Base-by-base conservation (phyloP, 2,113 vertebrate genomes). In the Muntiacus reevesi region DNA sequence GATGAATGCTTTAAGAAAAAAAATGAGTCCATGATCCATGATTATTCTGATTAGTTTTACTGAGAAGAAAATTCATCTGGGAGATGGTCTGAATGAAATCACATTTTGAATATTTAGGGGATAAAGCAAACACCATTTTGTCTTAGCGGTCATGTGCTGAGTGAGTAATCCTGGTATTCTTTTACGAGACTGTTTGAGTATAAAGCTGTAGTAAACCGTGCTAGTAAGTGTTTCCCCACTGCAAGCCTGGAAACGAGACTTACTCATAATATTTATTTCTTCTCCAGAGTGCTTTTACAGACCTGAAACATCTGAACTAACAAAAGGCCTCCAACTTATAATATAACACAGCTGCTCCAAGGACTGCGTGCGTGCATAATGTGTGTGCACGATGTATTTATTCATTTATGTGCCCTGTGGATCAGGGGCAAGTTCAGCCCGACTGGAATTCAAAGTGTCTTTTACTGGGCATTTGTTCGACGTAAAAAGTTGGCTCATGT, bases 201-300 rank as follows among this genome's bases (percentile, higher is more conserved):
- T 89, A 82, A 92, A 55, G 82, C 25, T 19, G 17, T 96, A 98
- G 47, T 97, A 97, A 97, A 91, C 87, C 82, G 8, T 89, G 60
- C 94, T 97, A 95, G 93, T 95, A 92, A 98, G 98, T 97, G 89
- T 98, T 97, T 97, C 97, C 96, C 93, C 52, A 89, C 57, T 91
- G 87, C 93, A 97, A 97, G 74, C n/a, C 96, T 98, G 96, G 87
- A 60, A 92, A 96, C 59, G 91, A 86, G 62, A 79, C 14, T 25
- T 97, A 96, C 94, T 98, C 95, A 95, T 52, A 98, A 94, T 87
- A 97, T 97, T 97, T 98, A 85, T 57, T 64, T 91, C 97, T 98
- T 98, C 95, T 98, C 82, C 59, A 82, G 96, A 96, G 87, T 92
- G 96, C 87, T 86, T 96, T 81, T 87, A 90, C 74, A 97, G 95